Conservation (phyloP, 2,797 vertebrate genomes). For the Cynodonichthys magdalenae region DNA sequence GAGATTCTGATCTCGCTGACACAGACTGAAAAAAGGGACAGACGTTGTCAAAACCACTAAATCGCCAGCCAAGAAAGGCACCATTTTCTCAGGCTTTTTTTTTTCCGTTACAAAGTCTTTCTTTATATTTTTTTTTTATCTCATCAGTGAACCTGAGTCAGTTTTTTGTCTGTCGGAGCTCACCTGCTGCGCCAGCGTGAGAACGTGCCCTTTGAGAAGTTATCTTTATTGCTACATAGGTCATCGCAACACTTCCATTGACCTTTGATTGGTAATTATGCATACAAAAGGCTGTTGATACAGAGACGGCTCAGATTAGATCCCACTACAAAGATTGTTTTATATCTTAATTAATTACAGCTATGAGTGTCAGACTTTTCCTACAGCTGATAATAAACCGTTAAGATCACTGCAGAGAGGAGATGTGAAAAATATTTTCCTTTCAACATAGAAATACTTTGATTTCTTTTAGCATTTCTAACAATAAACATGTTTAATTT, state of each 20-base stretch:
- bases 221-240: slow-evolving; percentile 43
- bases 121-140: slow-evolving; percentile 25
- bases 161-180: slow-evolving; percentile 35
- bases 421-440: slow-evolving; percentile 3
- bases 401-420: neutral
- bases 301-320: slow-evolving; percentile 24
- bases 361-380: slow-evolving; percentile 28
- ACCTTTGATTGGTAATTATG: slow-evolving; percentile 54
- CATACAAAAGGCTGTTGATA: slow-evolving; percentile 56
- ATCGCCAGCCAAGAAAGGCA: slow-evolving; percentile 50
- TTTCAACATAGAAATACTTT: slow-evolving; percentile 5
- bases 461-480: slow-evolving; percentile 41
- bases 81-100: slow-evolving; percentile 56
- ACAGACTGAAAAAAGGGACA: slow-evolving; percentile 35
- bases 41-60: slow-evolving; percentile 47
- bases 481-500: slow-evolving; percentile 9
- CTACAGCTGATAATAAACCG: slow-evolving; percentile 22
- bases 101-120: slow-evolving; percentile 33
- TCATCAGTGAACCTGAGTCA: slow-evolving; percentile 41
- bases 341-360: slow-evolving; percentile 26
- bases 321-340: neutral
- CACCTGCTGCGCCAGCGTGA: slow-evolving; percentile 65
- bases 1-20: slow-evolving; percentile 64
- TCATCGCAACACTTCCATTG: slow-evolving; percentile 48
- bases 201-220: slow-evolving; percentile 65